Percentiles rank a stretch among this genome's conserved stretches.
Evolutionary conservation across 92 coral and sea anemone genomes (phyloP).

Genomic region (Anthopleura xanthogrammica): DNA sequence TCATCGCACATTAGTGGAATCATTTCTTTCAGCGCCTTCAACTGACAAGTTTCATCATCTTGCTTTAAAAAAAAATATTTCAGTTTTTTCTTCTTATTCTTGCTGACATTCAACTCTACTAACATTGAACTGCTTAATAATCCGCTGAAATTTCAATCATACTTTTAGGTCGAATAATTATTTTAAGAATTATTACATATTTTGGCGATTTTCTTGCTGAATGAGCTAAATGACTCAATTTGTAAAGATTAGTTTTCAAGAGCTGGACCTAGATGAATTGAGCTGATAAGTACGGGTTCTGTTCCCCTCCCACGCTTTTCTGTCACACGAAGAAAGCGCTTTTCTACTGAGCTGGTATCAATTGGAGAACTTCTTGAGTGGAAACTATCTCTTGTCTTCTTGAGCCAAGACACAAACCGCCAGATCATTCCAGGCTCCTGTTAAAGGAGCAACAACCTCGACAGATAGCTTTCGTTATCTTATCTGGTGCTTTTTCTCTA

Average conservation of each 20-base stretch:
- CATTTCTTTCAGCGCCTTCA: slow-evolving; percentile 4
- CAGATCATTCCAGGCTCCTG: neutral
- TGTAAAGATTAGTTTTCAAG: slow-evolving; percentile 6
- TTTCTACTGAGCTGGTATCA: neutral
- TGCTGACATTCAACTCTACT: neutral
- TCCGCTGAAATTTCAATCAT: neutral
- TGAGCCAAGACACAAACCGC: neutral
- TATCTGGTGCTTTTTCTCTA: neutral
- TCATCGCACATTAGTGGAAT: neutral
- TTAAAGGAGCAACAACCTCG: neutral
- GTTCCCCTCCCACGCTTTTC: slow-evolving; percentile 9
- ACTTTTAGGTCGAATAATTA: neutral
- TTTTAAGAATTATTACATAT: neutral
- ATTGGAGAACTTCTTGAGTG: neutral
- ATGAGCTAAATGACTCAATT: neutral
- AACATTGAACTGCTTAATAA: neutral
- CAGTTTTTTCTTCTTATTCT: neutral
- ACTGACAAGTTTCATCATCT: neutral
- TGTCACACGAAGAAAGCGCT: slow-evolving; percentile 1
- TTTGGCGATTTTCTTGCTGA: neutral
- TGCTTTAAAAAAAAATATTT: neutral
- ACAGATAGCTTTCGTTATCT: neutral
- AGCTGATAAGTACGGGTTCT: slow-evolving; percentile 1
- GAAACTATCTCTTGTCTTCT: neutral
- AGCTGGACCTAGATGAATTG: neutral